Evolutionary conservation across 2,888 invertebrate species (phyloP), one percentile per base, ranked within the genome.

Genomic region (Epinotia nisella): DNA sequence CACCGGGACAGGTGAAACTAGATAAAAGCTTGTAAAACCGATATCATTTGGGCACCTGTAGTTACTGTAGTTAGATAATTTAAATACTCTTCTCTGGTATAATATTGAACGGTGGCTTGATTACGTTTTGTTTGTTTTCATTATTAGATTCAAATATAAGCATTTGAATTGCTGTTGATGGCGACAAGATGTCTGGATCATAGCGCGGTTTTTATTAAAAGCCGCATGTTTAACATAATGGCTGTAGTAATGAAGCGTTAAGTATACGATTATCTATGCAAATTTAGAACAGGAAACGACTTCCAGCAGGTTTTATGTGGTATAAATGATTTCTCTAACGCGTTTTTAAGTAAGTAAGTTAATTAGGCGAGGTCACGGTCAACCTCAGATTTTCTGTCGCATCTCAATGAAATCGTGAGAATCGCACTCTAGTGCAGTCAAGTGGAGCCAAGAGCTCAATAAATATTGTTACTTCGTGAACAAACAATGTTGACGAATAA

Each of bases 381-480:
- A 67, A 59, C 62, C 70, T 62, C 65, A 67, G 74, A 64, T 75
- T 75, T 71, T 75, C 74, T 74, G 72, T 62, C 61, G 56, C 72
- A 74, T 77, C 76, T 74, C 81, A 82, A 83, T 81, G 76, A 78
- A 60, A 74, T 76, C 77, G 76, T 74, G 76, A 80, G 79, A 81
- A 76, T 78, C 81, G 81, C 76, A 79, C 76, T 75, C 75, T 77
- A 78, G 78, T 77, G 78, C 80, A 79, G 80, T 56, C 41, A 66
- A 56, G 56, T 66, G 21, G 82, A 79, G 80, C 82, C 76, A 78
- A 89, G 89, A 83, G 88, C 78, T 84, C 78, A 77, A 85, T 86
- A 87, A 90, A 90, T 85, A 88, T 87, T 87, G 85, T 86, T 80
- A 80, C 80, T 82, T 77, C 80, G 77, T 78, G 78, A 72, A 76